Evolutionary conservation across 2,113 vertebrate species (phyloP).

Genomic region (Camelus dromedarius): DNA sequence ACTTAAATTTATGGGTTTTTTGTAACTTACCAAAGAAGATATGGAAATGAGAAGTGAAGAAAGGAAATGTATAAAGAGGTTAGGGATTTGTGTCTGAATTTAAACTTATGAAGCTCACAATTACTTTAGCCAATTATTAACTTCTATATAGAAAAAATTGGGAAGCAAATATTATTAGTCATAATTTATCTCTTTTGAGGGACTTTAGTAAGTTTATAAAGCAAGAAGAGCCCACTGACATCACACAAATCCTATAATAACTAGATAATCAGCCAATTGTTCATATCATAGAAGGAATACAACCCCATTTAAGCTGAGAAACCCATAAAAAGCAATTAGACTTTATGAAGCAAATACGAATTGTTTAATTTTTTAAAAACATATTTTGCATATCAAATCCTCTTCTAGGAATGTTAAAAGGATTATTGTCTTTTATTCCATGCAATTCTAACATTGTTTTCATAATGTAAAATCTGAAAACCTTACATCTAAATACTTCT

Average conservation of each 20-base stretch:
- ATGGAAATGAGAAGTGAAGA: neutral
- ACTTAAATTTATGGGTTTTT: neutral
- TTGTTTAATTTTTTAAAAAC: constrained; percentile 15
- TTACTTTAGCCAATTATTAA: neutral
- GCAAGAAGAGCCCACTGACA: neutral
- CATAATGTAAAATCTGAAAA: constrained; percentile 27
- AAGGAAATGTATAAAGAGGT: neutral
- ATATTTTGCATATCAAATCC: neutral
- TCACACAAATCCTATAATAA: neutral
- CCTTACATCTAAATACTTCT: constrained; percentile 64
- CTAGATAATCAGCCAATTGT: neutral
- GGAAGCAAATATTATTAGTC: neutral
- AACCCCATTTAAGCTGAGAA: neutral
- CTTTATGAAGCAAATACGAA: neutral
- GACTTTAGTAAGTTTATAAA: neutral
- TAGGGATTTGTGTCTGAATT: neutral
- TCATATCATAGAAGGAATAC: neutral
- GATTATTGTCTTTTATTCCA: constrained; percentile 22
- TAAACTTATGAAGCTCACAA: neutral
- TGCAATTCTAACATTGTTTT: neutral
- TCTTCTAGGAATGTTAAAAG: constrained; percentile 11
- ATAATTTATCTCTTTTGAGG: neutral
- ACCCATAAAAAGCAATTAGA: neutral
- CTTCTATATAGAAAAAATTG: constrained; percentile 24
- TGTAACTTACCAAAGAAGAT: neutral